Percentiles rank a stretch among this genome's conserved stretches.
Evolutionary conservation across 2,113 vertebrate species (phyloP).

Genomic region (Anthoscopus minutus): DNA sequence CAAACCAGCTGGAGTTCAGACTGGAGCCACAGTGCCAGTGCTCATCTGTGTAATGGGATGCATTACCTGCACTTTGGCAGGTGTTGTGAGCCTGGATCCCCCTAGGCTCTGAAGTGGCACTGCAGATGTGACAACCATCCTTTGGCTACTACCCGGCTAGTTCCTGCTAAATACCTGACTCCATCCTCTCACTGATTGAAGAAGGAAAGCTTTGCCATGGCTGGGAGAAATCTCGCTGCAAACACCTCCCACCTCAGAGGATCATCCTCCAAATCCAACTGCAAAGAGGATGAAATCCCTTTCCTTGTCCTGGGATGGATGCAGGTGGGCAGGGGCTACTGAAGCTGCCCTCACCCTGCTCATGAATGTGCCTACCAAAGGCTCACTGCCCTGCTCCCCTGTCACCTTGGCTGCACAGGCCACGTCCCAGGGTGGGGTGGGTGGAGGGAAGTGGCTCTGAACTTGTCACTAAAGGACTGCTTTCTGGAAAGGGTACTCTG

Average conservation of each 20-base stretch:
- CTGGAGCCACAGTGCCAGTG: background rate
- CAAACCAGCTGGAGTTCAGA: background rate
- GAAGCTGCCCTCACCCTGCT: background rate
- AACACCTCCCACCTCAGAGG: background rate
- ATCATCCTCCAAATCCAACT: background rate
- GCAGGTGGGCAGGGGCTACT: background rate
- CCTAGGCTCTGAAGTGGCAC: background rate
- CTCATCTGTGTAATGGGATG: background rate
- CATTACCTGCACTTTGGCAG: background rate
- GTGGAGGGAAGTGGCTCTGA: background rate
- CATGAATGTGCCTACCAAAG: fast-evolving
- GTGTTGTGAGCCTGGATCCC: background rate
- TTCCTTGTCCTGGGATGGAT: too few species aligned
- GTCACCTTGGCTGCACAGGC: background rate
- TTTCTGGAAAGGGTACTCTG: background rate
- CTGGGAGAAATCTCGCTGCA: background rate
- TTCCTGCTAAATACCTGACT: background rate
- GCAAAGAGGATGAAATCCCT: background rate
- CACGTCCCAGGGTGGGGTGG: fast-evolving
- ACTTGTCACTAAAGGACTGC: background rate
- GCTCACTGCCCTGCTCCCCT: background rate
- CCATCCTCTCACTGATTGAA: background rate
- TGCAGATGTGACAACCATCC: background rate
- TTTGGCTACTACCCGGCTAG: background rate
- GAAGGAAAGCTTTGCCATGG: background rate